Evolutionary conservation across 2,888 invertebrate species (phyloP), one percentile per base, ranked within the genome.

Genomic region (Lymantria monacha): DNA sequence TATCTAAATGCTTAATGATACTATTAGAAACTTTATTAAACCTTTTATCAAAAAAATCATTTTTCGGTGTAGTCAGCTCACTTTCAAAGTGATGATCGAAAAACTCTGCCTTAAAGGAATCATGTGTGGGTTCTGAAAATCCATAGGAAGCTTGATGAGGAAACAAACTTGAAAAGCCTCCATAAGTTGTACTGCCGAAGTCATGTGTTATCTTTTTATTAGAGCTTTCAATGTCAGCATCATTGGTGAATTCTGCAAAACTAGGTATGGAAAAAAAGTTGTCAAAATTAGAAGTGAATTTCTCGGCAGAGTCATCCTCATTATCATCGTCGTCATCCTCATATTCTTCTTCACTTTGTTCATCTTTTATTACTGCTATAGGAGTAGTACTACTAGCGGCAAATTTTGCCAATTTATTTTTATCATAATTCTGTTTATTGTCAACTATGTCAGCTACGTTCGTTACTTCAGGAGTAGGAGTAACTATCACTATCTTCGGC

Each of bases 61-160:
- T 86, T 70, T 83, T 87, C 11, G 93, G 92, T n/a, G 93, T 93
- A 9, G 93, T 93, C 37, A 92, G 67, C 49, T 88, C 88, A 33
- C 72, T 71, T 49, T 81, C 79, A 51, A 87, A 89, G 57, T 87
- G 14, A 1, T 41, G 41, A 41, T 41, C 79, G 40, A 87, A 87
- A 61, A 81, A 89, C 40, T 81, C 77, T 12, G 83, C 75, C 71
- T 86, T 87, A 55, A 79, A 88, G 12, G 80, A 68, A 36, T 83
- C 79, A 30, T 82, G 71, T 44, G 72, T 70, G 33, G 66, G 66
- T 31, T 83, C 79, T 59, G 76, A 79, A 31, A 76, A 72, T 9
- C 65, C 69, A 51, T 76, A 84, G 7, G 76, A 75, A 40, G 72
- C 61, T 47, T 77, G 75, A 62, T 77, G 79, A 47, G 88, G 81